Conservation (phyloP, 2,113 vertebrate genomes). For the Zeus faber region DNA sequence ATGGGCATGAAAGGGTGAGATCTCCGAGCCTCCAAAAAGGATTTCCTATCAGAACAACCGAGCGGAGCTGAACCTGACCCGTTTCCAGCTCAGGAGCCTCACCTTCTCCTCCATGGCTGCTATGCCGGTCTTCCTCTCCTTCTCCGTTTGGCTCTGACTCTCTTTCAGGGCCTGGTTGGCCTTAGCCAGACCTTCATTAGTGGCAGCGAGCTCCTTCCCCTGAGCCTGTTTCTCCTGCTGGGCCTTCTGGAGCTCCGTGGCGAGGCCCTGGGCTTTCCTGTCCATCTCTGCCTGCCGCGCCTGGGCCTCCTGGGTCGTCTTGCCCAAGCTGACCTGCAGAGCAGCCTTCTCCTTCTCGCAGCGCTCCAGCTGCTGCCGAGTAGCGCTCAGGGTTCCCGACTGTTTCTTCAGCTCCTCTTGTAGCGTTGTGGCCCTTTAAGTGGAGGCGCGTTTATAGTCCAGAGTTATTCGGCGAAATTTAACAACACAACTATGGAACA, state of each 20-base stretch:
- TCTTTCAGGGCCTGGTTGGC: slow-evolving; percentile 80
- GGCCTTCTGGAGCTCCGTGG: slow-evolving; percentile 75
- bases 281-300: slow-evolving; percentile 75
- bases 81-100: background rate
- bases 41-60: background rate
- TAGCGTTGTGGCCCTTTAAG: slow-evolving; percentile 71
- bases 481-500: no score
- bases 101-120: slow-evolving; percentile 83
- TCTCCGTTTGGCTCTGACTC: slow-evolving; percentile 79
- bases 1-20: background rate
- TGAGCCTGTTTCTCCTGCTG: slow-evolving; percentile 78
- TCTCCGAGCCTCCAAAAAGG: background rate
- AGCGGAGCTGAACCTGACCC: background rate
- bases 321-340: slow-evolving; percentile 80
- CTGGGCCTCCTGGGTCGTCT: slow-evolving; percentile 76
- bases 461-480: no score
- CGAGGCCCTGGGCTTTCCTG: slow-evolving; percentile 71
- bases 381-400: slow-evolving; percentile 73
- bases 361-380: slow-evolving; percentile 74
- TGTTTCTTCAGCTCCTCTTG: slow-evolving; percentile 86
- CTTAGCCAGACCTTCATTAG: slow-evolving; percentile 80
- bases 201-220: slow-evolving; percentile 77
- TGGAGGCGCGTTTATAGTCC: background rate
- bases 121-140: slow-evolving; percentile 83
- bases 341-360: slow-evolving; percentile 73